These are phyloP conservation scores for Serripes groenlandicus DNA, from an alignment of 2,888 invertebrate genomes.

Conservation along the genomic window DNA sequence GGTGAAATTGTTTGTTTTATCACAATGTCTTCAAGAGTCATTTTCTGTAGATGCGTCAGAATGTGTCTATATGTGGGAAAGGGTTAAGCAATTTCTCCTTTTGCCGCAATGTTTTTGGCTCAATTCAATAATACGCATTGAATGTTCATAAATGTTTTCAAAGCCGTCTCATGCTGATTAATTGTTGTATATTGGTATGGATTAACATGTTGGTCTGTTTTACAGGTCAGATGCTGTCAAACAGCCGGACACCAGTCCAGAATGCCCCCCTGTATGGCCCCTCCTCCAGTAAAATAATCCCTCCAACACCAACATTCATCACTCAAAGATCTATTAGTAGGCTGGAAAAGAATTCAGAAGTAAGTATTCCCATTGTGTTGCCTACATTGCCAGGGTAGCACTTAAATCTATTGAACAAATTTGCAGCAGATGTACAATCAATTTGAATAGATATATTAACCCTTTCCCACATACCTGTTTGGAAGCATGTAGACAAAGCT, in stretches of 20 bases:
- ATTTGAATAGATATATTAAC: no score
- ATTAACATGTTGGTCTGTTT: not conserved
- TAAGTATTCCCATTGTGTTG: no score
- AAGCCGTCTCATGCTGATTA: no score
- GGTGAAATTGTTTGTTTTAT: no score
- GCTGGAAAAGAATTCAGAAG: slow-evolving; percentile 47
- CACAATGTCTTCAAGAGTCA: no score
- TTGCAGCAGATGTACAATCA: no score
- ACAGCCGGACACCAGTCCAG: slow-evolving; percentile 72
- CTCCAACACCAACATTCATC: slow-evolving; percentile 77
- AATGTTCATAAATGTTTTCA: no score
- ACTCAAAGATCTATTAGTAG: slow-evolving; percentile 58
- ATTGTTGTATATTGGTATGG: not conserved
- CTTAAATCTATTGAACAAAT: no score
- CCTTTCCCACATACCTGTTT: no score
- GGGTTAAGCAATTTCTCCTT: not conserved
- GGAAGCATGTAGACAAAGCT: no score
- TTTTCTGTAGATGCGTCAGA: not conserved
- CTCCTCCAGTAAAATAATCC: slow-evolving; percentile 75
- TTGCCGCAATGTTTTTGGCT: not conserved
- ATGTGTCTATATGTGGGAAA: not conserved
- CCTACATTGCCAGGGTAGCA: no score
- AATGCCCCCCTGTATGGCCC: slow-evolving; percentile 71
- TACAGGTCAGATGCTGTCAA: slow-evolving; percentile 74
- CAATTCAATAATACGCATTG: no score